Evolutionary conservation across 2,888 invertebrate genomes (phyloP).

Genomic region (Drosophila suboccidentalis): DNA sequence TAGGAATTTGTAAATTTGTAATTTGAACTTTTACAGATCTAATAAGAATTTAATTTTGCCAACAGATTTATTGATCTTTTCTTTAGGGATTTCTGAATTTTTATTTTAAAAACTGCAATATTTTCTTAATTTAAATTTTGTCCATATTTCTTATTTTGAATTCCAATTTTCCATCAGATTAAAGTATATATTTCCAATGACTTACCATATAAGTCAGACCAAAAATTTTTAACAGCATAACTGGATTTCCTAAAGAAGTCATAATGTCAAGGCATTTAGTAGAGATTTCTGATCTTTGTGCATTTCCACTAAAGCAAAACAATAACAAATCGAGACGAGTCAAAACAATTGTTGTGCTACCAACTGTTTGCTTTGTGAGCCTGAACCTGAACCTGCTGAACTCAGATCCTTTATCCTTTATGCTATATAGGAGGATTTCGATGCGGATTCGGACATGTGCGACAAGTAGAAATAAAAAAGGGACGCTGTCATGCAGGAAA

Average conservation of each 20-base stretch:
- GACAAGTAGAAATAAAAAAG: slow-evolving; percentile 26
- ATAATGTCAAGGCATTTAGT: neutral
- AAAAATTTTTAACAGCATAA: no score
- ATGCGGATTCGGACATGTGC: neutral
- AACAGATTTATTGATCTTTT: neutral
- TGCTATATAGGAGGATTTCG: neutral
- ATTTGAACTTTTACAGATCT: neutral
- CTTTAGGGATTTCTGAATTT: neutral
- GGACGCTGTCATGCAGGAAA: slow-evolving; percentile 66
- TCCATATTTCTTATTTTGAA: no score
- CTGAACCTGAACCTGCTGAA: neutral
- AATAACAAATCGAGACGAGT: slow-evolving; percentile 49
- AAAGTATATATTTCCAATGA: neutral
- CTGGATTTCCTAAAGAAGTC: neutral
- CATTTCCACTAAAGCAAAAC: slow-evolving; percentile 33
- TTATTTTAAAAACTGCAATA: neutral
- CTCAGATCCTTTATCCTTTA: slow-evolving; percentile 23
- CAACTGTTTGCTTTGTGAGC: slow-evolving; percentile 28
- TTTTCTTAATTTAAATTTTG: no score
- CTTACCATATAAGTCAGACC: neutral
- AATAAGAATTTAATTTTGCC: neutral
- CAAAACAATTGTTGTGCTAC: slow-evolving; percentile 48
- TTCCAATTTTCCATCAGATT: no score
- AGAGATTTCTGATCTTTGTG: slow-evolving; percentile 16
- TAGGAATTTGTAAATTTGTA: neutral